Base-by-base conservation (phyloP, 2,113 vertebrate genomes). In the Prolemur simus region DNA sequence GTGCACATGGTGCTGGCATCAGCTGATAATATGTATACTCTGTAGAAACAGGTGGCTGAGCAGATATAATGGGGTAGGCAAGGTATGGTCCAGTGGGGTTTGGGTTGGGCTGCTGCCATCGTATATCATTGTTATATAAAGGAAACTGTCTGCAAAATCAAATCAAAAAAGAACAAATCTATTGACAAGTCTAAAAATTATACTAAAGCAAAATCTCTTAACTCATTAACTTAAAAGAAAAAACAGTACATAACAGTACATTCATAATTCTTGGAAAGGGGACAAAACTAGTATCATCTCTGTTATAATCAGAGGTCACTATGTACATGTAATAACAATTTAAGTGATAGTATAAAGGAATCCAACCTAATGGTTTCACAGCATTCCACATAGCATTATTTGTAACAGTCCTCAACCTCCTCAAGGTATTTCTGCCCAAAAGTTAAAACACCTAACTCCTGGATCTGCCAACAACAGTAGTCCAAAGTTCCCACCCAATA, bases 1-100 rank as follows among this genome's bases (percentile, higher is more conserved):
- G 99, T 69, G 99, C 99, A 97, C 99, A 99, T 0, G 99, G 99
- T 45, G 99, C 99, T 76, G 99, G 99, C 99, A 99, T 99, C 94
- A 99, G 98, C 98, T 99, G 99, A 84, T 99, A 99, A 91, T 99
- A 99, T 0, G 99, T 97, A n/a, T 99, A 99, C 88, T 99, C 99
- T 42, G 99, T 99, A 96, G 99, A 99, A 92, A 99, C 99, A 52
- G 99, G 99, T 25, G 99, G 99, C 96, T 99, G 99, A 1, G 99
- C 99, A 82, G 99, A 99, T 98, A 99, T 97, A 98, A 99, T 99
- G 73, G 99, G 99, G 98, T 99, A 99, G 84, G 99, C 99, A 97
- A 99, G 98, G 98, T 99, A 99, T 0, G 99, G 99, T 91, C 99
- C 99, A 64, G 99, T 96, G 45, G 99, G 99, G 96, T 97, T 99